Percentiles rank a stretch among this genome's conserved stretches.
These are phyloP conservation scores for Baccha elongata DNA, from an alignment of 2,888 invertebrate genomes.

Conservation along the genomic window DNA sequence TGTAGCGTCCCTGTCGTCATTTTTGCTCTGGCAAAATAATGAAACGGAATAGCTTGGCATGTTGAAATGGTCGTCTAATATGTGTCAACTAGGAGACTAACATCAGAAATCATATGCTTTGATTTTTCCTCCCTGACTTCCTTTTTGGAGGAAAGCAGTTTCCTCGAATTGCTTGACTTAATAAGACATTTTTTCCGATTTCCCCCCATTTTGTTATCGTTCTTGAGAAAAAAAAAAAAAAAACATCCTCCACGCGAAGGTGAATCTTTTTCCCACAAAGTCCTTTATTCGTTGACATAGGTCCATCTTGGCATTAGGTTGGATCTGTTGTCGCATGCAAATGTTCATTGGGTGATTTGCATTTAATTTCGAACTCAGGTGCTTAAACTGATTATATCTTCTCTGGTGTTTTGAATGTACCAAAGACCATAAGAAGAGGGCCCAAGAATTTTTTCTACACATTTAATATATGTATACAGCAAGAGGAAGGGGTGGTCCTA, in stretches of 20 bases:
- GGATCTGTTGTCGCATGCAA: conserved; percentile 63
- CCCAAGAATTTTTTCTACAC: conserved; percentile 19
- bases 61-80: conserved; percentile 71
- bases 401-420: conserved; percentile 19
- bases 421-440: conserved; percentile 20
- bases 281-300: conserved; percentile 37
- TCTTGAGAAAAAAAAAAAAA: too few species aligned
- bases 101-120: conserved; percentile 72
- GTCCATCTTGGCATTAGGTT: conserved; percentile 11
- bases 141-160: not conserved
- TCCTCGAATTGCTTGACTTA: conserved; percentile 54
- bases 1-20: conserved; percentile 11
- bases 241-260: not conserved
- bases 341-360: conserved; percentile 72
- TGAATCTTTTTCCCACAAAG: not conserved
- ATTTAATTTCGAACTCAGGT: conserved; percentile 73
- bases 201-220: conserved; percentile 13
- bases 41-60: conserved; percentile 61
- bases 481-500: too few species aligned
- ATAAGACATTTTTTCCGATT: conserved; percentile 56
- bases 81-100: conserved; percentile 71
- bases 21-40: conserved; percentile 56
- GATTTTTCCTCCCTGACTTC: conserved; percentile 43
- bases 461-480: not conserved
- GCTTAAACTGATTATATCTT: conserved; percentile 70